phyloP scores from a whole-genome alignment of 2,888 invertebrate genomes.

The Stomorhina lunata region DNA sequence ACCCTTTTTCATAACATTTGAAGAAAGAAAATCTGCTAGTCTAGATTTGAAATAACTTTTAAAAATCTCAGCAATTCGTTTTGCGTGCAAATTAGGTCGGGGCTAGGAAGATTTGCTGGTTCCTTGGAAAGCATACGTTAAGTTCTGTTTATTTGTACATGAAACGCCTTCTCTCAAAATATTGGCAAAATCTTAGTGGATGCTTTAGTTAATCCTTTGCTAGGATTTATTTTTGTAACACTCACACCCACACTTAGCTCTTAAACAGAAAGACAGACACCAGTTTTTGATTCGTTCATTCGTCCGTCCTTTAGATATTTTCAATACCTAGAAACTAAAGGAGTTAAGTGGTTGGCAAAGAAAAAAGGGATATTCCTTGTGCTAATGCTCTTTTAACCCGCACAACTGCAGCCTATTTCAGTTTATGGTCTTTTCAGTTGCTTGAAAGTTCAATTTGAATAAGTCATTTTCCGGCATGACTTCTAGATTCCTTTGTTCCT shows the following conservation, averaged over 20 bases:
- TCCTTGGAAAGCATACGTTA: not conserved
- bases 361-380: not conserved
- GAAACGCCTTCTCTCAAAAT: conserved; percentile 57
- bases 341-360: not conserved
- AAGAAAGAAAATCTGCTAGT: not conserved
- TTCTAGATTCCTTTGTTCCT: conserved; percentile 48
- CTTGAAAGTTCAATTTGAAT: conserved; percentile 9
- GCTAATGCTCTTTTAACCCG: conserved; percentile 14
- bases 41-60: not conserved
- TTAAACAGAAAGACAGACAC: too few relatives aligned
- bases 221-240: not conserved
- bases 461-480: conserved; percentile 56
- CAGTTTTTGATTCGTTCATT: too few relatives aligned
- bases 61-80: conserved; percentile 32
- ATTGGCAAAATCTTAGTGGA: conserved; percentile 15
- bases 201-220: conserved; percentile 44
- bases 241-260: not conserved
- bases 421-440: conserved; percentile 29
- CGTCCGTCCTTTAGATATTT: too few relatives aligned
- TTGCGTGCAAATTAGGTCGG: conserved; percentile 32
- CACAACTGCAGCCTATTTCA: conserved; percentile 36
- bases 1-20: conserved; percentile 62
- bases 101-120: not conserved
- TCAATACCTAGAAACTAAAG: too few relatives aligned
- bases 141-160: conserved; percentile 26